Evolutionary conservation across 2,113 vertebrate genomes (phyloP), one percentile per base, ranked within the genome.

Genomic region (Leptosomus discolor): DNA sequence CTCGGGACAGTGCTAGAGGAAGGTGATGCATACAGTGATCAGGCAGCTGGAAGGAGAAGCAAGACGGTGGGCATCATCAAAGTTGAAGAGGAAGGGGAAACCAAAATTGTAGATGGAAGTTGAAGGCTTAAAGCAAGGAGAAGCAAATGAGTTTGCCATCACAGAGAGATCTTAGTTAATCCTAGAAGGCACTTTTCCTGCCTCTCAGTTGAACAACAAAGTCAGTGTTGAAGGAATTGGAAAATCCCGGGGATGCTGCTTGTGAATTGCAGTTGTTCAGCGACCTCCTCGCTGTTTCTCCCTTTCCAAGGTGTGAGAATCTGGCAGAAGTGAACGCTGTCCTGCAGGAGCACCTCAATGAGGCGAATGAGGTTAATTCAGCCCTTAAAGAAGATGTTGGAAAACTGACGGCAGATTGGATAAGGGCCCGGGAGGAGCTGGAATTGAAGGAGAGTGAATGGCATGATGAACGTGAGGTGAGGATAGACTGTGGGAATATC

Each of bases 331-430:
- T 98, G 67, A 99, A 99, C 26, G 20, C 96, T 21, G 89, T 99
- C 29, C 98, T 99, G 71, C 97, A 94, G 37, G 95, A 98, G 26
- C 98, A 99, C 50, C 97, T 99, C 27, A 74, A 97, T 96, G 98
- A 99, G 97, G 99, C 98, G 54, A 98, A 97, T 43, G 96, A 98
- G 79, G 96, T 97, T 37, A 99, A 99, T 95, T 98, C 96, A 14
- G 96, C 95, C 4, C 98, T 99, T 70, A 98, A 57, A 77, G 98
- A 99, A 73, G 99, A 99, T 76, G 61, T 99, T 58, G 97, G 96
- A 64, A 99, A 99, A 75, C 94, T 99, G 94, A 99, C 98, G 1
- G 96, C 95, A 17, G 99, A 99, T 97, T 99, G 99, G 99, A 98
- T 97, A 54, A 98, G 78, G 91, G 98, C 99, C 14, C 96, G 98